Percentiles rank a stretch among this genome's conserved stretches.
These are phyloP conservation scores for Amiota minor DNA, from an alignment of 2,888 invertebrate species.

Conservation along the genomic window DNA sequence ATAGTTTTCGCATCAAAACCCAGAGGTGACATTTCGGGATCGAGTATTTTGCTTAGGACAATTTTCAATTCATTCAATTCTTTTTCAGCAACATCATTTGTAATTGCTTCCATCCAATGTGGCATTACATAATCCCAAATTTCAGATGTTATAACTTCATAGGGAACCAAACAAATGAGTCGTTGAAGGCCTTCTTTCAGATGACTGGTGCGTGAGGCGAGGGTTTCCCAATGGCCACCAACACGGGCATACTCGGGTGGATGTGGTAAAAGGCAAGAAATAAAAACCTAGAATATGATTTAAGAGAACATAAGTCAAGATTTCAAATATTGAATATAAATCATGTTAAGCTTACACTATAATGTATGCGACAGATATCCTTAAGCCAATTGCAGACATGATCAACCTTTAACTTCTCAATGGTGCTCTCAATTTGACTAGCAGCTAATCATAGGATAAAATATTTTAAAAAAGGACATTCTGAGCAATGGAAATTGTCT, in stretches of 20 bases:
- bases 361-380: slow-evolving; percentile 86
- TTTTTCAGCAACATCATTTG: slow-evolving; percentile 91
- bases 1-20: slow-evolving; percentile 95
- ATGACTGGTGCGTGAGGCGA: slow-evolving; percentile 90
- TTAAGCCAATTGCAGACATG: slow-evolving; percentile 95
- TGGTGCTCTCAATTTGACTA: slow-evolving; percentile 86
- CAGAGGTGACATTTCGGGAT: slow-evolving; percentile 94
- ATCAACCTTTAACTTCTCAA: slow-evolving; percentile 93
- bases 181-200: slow-evolving; percentile 95
- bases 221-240: slow-evolving; percentile 96
- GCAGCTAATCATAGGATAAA: slow-evolving; percentile 54
- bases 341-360: slow-evolving; percentile 76
- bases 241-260: slow-evolving; percentile 96
- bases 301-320: neutral
- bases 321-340: neutral
- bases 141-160: slow-evolving; percentile 95
- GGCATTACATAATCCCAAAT: slow-evolving; percentile 99
- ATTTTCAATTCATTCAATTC: slow-evolving; percentile 89
- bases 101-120: slow-evolving; percentile 98
- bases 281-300: slow-evolving; percentile 75
- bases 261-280: slow-evolving; percentile 94
- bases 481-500: slow-evolving; percentile 30
- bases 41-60: slow-evolving; percentile 92
- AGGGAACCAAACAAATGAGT: slow-evolving; percentile 95
- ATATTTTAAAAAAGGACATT: neutral